phyloP scores from a whole-genome alignment of 35 echinoderm and acorn worm species.

The Strongylocentrotus purpuratus region DNA sequence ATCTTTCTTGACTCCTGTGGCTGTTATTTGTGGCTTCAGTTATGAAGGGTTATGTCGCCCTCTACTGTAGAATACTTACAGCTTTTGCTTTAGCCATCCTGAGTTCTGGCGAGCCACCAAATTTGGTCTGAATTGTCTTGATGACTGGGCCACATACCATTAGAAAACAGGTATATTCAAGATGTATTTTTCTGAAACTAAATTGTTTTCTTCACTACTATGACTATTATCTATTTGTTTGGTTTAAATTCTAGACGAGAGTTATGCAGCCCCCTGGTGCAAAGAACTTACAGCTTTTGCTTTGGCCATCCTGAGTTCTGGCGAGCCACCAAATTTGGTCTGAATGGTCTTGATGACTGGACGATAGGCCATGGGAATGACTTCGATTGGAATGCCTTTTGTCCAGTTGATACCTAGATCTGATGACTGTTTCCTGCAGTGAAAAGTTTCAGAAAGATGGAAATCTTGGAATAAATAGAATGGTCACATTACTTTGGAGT shows the following conservation, averaged over 20 bases:
- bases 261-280: neutral
- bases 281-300: constrained; percentile 87
- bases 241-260: too few species aligned
- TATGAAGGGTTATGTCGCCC: neutral
- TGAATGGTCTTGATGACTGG: constrained; percentile 74
- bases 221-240: too few species aligned
- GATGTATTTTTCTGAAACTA: too few species aligned
- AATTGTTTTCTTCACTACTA: too few species aligned
- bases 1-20: too few species aligned
- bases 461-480: too few species aligned
- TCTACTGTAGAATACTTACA: constrained; percentile 57
- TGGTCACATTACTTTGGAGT: too few species aligned
- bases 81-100: constrained; percentile 97
- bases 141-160: constrained; percentile 83
- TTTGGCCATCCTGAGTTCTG: constrained; percentile 93
- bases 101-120: constrained; percentile 80
- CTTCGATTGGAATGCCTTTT: constrained; percentile 94
- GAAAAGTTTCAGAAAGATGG: too few species aligned
- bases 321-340: constrained; percentile 69
- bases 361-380: constrained; percentile 95
- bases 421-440: constrained; percentile 81
- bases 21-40: too few species aligned
- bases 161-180: too few species aligned
- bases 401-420: constrained; percentile 83
- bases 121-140: constrained; percentile 59